Conservation (phyloP, 2,888 invertebrate genomes). For the Sinotaia quadrata region DNA sequence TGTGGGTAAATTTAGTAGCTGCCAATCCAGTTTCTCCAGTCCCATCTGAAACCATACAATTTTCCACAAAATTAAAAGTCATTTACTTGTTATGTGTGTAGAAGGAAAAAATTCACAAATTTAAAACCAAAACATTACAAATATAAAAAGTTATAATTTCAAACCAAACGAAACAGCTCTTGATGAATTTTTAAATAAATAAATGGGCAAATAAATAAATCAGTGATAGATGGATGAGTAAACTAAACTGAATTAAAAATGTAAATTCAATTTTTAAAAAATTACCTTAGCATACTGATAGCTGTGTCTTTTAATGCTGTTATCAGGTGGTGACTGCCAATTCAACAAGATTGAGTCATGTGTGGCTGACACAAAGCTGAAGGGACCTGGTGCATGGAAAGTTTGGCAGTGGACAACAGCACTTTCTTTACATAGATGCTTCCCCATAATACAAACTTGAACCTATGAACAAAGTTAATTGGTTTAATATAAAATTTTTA, state of each 20-base stretch:
- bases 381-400: conserved; percentile 81
- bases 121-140: no score
- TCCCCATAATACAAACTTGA: conserved; percentile 45
- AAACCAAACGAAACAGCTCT: no score
- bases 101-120: no score
- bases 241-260: no score
- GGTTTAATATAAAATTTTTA: not conserved
- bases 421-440: conserved; percentile 74
- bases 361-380: conserved; percentile 73
- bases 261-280: no score
- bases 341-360: conserved; percentile 77
- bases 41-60: conserved; percentile 27
- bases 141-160: no score
- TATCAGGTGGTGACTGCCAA: conserved; percentile 79
- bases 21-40: conserved; percentile 22
- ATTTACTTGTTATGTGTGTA: no score
- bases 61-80: no score
- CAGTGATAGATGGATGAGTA: no score
- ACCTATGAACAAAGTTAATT: conserved; percentile 40
- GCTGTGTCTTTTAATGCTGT: conserved; percentile 61
- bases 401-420: conserved; percentile 78
- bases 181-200: no score
- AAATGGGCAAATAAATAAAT: no score
- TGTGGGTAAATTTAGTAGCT: conserved; percentile 24
- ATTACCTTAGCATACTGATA: conserved; percentile 47